Base-by-base conservation (phyloP, 2,113 vertebrate species). In the Aythya baeri region DNA sequence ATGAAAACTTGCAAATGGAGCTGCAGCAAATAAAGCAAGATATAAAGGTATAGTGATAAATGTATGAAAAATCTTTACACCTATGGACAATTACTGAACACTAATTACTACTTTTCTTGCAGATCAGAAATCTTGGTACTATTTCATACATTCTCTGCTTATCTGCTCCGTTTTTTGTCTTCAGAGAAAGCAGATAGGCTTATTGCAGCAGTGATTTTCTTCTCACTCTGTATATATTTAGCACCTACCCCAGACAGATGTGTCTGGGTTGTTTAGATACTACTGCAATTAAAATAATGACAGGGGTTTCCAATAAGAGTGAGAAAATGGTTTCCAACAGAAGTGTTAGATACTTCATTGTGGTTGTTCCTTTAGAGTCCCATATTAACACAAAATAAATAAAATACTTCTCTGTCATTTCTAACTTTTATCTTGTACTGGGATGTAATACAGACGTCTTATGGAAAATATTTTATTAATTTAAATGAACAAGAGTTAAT, bases 11-110 rank as follows among this genome's bases (percentile, higher is more conserved):
- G 32, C 97, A 98, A 96, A 77, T 73, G 27, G 96, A 89, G 11
- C 91, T 99, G 41, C 93, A 95, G 26, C 96, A 97, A 89, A 96
- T 98, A 85, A 91, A 88, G 57, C 78, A 90, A 78, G 92, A 98
- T 38, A 31, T 98, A 31, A 95, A 98, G 97, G 98, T 98, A 94
- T 13, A 36, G 38, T 89, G 67, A 38, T 27, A 68, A 63, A 34
- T 43, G n/a, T 3, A 61, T 17, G 17, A 61, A 52, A 38, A 88
- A 63, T 54, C 3, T 43, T 82, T 43, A 75, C 7, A 70, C 15
- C 31, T 58, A 3, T 26, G 17, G 26, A 63, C 58, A 57, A 6
- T 85, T 86, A 55, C 22, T 86, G 63, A 73, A 58, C n/a, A 46
- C 27, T 66, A 63, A 62, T 6, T 13, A 49, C n/a, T 71, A 15